phyloP scores from a whole-genome alignment of 1,140 invertebrate species.

The Episyrphus balteatus region DNA sequence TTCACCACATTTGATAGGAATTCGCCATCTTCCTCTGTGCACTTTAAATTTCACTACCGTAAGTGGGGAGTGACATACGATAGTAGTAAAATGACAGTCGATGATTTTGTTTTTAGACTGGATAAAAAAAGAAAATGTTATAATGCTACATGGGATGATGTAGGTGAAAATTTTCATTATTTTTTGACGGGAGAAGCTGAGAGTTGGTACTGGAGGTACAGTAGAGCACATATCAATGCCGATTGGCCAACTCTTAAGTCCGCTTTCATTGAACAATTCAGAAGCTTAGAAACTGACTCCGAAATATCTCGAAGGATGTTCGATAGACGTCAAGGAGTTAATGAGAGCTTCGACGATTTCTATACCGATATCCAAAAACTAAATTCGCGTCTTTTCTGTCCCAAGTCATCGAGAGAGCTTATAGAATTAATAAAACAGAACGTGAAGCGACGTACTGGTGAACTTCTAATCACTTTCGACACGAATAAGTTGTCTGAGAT shows the following conservation, averaged over 20 bases:
- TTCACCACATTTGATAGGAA: no score
- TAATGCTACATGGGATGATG: not conserved
- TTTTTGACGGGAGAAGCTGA: not conserved
- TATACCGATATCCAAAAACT: not conserved
- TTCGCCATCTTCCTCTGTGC: no score
- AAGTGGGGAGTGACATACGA: no score
- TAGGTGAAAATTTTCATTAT: not conserved
- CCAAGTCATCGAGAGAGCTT: not conserved
- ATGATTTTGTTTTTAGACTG: constrained; percentile 1
- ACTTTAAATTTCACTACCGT: no score
- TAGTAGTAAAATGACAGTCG: not conserved
- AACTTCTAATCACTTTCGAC: not conserved
- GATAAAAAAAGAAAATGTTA: not conserved
- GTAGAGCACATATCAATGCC: not conserved
- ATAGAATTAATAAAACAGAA: not conserved
- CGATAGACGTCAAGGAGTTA: not conserved
- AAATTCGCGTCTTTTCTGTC: not conserved
- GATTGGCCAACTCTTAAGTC: not conserved
- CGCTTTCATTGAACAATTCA: not conserved
- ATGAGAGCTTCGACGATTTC: constrained; percentile 2
- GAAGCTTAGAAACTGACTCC: not conserved
- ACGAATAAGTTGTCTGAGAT: not conserved
- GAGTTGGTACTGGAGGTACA: not conserved
- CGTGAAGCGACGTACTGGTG: not conserved
- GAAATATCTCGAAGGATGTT: not conserved